Percentiles rank a stretch among this genome's conserved stretches.
Conservation (phyloP, 2,113 vertebrate genomes). For the Tachysurus fulvidraco region DNA sequence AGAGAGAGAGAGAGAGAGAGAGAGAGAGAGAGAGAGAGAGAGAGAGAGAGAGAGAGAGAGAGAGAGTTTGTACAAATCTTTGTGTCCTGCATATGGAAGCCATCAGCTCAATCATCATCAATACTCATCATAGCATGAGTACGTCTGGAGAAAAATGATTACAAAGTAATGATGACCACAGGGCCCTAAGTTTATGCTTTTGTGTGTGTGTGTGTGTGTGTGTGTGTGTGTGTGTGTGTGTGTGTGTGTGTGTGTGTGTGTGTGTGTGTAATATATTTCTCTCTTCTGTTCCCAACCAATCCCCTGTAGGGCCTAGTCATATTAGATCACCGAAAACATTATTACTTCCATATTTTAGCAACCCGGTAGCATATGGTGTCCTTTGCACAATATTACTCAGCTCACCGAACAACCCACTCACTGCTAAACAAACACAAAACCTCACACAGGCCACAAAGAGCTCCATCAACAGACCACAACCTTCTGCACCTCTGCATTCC, state of each 20-base stretch:
- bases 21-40: no score
- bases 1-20: not conserved
- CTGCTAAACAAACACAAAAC: constrained; percentile 37
- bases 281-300: constrained; percentile 36
- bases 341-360: constrained; percentile 32
- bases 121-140: constrained; percentile 37
- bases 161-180: constrained; percentile 50
- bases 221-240: constrained; percentile 32
- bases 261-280: constrained; percentile 28
- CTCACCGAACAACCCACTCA: constrained; percentile 12
- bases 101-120: constrained; percentile 44
- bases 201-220: constrained; percentile 36
- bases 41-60: not conserved
- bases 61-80: constrained; percentile 11
- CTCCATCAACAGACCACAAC: constrained; percentile 11
- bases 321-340: constrained; percentile 38
- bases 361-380: constrained; percentile 35
- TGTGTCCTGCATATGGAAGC: constrained; percentile 40
- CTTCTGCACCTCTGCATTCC: constrained; percentile 5
- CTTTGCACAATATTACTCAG: constrained; percentile 30
- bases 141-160: constrained; percentile 48
- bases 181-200: constrained; percentile 30
- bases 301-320: constrained; percentile 32
- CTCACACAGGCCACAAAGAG: constrained; percentile 20
- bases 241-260: constrained; percentile 36